Base-by-base conservation (phyloP, 2,888 invertebrate species). In the Phytoseiulus persimilis region DNA sequence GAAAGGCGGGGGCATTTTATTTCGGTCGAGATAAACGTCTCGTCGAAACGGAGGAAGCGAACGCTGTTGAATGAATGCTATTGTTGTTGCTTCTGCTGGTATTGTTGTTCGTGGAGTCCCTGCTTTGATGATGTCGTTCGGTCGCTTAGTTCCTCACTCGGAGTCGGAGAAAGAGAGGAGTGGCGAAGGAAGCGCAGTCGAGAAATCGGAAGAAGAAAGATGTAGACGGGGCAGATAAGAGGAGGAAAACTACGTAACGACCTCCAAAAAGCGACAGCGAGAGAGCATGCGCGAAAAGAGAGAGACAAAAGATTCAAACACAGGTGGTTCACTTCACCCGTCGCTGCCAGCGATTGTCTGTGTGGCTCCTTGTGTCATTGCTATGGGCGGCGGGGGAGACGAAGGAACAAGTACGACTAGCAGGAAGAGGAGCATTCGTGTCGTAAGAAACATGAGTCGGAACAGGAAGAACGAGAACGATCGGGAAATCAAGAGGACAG, bases 231-330 rank as follows among this genome's bases (percentile, higher is more conserved):
- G 1, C 14, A 65, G 65, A 65, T 65, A 65, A 65, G 65, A 28
- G 65, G 65, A 65, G 65, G 28, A 65, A 65, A 65, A 65, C 65
- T 28, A 65, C 65, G 65, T 65, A 65, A 65, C 65, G 65, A 65
- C 65, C 65, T 65, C 65, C 65, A 65, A 65, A 65, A 65, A 65
- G 65, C 65, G 65, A 65, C 23, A 18, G 65, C 23, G 65, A 65
- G 65, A 65, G 65, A 65, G 65, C 65, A 28, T 28, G 65, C 39
- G 39, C 39, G 9, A 39, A 39, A 65, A 28, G 65, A 65, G 65
- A 65, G 65, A 65, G 65, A 65, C 65, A 65, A 65, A 65, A 65
- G 65, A 65, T 65, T 65, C 65, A 65, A 65, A 65, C 65, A 65
- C 65, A 65, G 65, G 65, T 65, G 65, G 65, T 65, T 65, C 65